phyloP scores from a whole-genome alignment of 2,113 vertebrate species.

The Sylvilagus bachmani region DNA sequence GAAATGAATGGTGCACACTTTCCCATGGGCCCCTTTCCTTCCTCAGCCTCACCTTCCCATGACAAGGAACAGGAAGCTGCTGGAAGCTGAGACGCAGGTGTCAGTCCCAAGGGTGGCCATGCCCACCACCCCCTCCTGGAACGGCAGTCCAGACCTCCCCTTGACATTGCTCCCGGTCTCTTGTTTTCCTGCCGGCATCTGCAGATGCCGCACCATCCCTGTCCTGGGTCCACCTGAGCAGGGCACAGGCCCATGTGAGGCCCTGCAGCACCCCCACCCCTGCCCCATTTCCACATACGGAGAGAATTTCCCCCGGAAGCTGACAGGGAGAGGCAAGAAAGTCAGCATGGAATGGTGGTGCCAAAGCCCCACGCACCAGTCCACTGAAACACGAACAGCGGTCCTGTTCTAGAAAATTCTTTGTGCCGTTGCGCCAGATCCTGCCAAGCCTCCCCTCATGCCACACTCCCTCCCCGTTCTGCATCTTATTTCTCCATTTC shows the following conservation, averaged over 20 bases:
- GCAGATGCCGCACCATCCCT: background rate
- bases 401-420: background rate
- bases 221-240: background rate
- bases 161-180: background rate
- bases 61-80: background rate
- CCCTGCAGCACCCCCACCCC: no score
- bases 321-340: background rate
- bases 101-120: background rate
- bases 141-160: background rate
- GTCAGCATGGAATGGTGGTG: accelerated
- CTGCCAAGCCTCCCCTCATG: no score
- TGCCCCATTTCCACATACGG: background rate
- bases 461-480: no score
- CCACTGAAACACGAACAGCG: accelerated
- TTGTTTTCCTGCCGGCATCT: background rate
- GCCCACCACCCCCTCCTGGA: background rate
- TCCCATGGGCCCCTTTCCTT: background rate
- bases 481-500: no score
- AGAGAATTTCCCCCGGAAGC: background rate
- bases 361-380: background rate
- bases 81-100: background rate
- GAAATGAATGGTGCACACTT: background rate
- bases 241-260: background rate
- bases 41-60: background rate
- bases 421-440: no score